phyloP scores from a whole-genome alignment of 2,888 invertebrate genomes.

The Phania funesta region DNA sequence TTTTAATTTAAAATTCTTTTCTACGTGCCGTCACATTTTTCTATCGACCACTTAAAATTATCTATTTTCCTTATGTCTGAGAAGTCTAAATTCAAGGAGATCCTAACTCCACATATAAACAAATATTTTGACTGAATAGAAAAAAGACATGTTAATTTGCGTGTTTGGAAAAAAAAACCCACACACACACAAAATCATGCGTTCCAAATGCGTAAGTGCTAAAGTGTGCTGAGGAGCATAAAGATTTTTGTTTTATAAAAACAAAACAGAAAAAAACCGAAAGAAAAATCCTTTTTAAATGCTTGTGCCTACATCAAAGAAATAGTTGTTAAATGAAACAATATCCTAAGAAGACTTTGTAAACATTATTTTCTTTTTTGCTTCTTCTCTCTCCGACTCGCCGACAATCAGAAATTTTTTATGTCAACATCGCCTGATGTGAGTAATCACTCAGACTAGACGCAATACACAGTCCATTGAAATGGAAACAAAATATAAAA shows the following conservation, averaged over 20 bases:
- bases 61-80: conserved; percentile 9
- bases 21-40: neutral
- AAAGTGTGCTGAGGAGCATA: conserved; percentile 14
- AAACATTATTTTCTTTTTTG: neutral
- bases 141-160: neutral
- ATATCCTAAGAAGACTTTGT: neutral
- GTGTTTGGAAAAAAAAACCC: neutral
- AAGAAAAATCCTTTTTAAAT: conserved; percentile 30
- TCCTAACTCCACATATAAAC: neutral
- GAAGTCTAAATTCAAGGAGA: neutral
- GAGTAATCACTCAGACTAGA: conserved; percentile 45
- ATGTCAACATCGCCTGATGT: conserved; percentile 43
- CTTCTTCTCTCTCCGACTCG: neutral
- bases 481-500: neutral
- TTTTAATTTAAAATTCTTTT: no score
- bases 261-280: neutral
- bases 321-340: conserved; percentile 32
- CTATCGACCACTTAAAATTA: neutral
- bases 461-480: conserved; percentile 11
- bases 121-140: neutral
- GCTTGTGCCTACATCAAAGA: conserved; percentile 40
- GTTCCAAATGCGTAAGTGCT: conserved; percentile 38
- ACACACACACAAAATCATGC: conserved; percentile 34
- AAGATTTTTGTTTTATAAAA: neutral
- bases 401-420: conserved; percentile 41